A percentile compares a stretch with the other conserved stretches of the same genome.
Evolutionary conservation across 2,888 invertebrate species (phyloP).

Genomic region (Chrysopilus asiliformis): DNA sequence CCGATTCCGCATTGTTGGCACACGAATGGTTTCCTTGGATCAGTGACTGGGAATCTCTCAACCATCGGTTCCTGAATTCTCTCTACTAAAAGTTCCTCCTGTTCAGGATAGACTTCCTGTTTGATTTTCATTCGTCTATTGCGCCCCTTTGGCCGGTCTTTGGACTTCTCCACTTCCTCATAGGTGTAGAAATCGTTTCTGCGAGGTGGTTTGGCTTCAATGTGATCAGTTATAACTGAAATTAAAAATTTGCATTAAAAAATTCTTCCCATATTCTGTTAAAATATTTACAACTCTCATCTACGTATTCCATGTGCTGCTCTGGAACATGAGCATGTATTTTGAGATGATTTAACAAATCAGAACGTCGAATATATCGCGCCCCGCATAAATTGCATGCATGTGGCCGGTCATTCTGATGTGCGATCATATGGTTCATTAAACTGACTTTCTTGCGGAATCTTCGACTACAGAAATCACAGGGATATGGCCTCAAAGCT

Average conservation of each 20-base stretch:
- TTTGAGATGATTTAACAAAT: slow-evolving; percentile 71
- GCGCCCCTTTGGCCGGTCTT: slow-evolving; percentile 14
- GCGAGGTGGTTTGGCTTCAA: slow-evolving; percentile 5
- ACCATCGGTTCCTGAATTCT: slow-evolving; percentile 4
- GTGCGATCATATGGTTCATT: slow-evolving; percentile 78
- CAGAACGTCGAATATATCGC: slow-evolving; percentile 62
- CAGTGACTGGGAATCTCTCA: slow-evolving; percentile 41
- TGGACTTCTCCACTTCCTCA: slow-evolving; percentile 8
- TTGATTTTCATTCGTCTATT: slow-evolving; percentile 12
- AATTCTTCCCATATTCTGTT: not conserved
- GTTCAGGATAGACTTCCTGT: slow-evolving; percentile 8
- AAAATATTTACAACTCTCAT: slow-evolving; percentile 21
- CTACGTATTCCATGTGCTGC: slow-evolving; percentile 31
- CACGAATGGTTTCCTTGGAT: slow-evolving; percentile 65
- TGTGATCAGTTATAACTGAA: slow-evolving; percentile 12
- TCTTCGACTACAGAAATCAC: slow-evolving; percentile 72
- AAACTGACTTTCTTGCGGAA: slow-evolving; percentile 73
- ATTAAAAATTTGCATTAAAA: slow-evolving; percentile 3
- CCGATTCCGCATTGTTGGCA: slow-evolving; percentile 64
- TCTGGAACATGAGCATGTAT: slow-evolving; percentile 67
- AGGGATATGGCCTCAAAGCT: slow-evolving; percentile 58
- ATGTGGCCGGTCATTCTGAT: slow-evolving; percentile 71
- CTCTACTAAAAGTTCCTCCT: slow-evolving; percentile 4
- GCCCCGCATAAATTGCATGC: slow-evolving; percentile 73
- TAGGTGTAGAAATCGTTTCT: slow-evolving; percentile 30